Base-by-base conservation (phyloP, 2,888 invertebrate species). In the Thymelicus acteon region DNA sequence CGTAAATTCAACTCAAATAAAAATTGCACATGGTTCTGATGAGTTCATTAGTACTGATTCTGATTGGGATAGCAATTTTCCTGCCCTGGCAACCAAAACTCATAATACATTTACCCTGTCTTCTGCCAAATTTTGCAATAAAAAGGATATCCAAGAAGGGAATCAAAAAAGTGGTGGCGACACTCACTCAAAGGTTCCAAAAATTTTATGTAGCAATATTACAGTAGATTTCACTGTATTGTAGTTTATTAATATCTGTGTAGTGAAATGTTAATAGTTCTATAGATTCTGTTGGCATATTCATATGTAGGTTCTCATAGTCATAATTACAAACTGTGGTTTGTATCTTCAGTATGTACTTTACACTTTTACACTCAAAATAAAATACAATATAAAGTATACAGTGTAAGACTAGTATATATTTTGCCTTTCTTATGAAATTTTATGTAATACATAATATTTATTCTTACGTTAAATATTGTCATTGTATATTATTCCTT, bases 11-110 rank as follows among this genome's bases (percentile, higher is more conserved):
- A 73, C 82, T 7, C 86, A 89, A 48, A 73, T 86, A 49, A 90
- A 87, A 78, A 82, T 75, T 70, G 75, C 75, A 67, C 86, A 87
- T 72, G 88, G 87, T 49, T 89, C 90, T 65, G 89, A 92, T 78
- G 90, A 92, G 75, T 86, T 90, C 72, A 86, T 91, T 66, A 90
- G 86, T 74, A 88, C 87, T 49, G 90, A 92, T 77, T 91, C 90
- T 49, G 91, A 93, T 75, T 93, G 91, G 91, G 92, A 93, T 68
- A 88, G 85, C 62, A 90, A 92, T 77, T 93, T 93, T 77, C 93
- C 93, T 52, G 92, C 92, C 71, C 78, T 93, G 54, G 86, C 88
- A 63, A 85, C 84, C 79, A 92, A 93, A 88, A 87, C 88, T 64
- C 91, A 92, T 82, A 93, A 89, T 76, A 90, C 93, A 60, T 93